Base-by-base conservation (phyloP, 2,888 invertebrate genomes). In the Sesamia inferens region DNA sequence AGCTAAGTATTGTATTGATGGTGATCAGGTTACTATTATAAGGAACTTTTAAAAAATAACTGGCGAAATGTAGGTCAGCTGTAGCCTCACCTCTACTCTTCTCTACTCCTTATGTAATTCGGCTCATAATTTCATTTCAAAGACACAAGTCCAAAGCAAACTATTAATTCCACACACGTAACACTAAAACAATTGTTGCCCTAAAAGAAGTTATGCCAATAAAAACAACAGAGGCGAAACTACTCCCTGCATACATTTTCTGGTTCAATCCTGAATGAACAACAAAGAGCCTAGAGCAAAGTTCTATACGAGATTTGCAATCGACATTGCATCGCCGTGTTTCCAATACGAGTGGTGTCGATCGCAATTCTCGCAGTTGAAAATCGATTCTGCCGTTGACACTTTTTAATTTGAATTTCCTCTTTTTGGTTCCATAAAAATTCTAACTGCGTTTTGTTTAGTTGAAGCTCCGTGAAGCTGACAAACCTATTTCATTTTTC, bases 391-490 rank as follows among this genome's bases (percentile, higher is more conserved):
- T 90, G 90, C 74, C 83, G 81, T 84, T 91, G 92, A 90, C 92
- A 91, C 90, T 89, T 92, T 91, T 92, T 91, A 90, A 92, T 91
- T 91, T 90, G 87, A 85, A 86, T 84, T 83, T 81, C 78, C 67
- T 73, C 76, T 89, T 89, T 82, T 90, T 85, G 79, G 68, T n/a
- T 68, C 71, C 68, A 78, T 77, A 79, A 68, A 78, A 67, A 22
- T 62, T 72, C n/a, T 66, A 64, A 76, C 78, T 74, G 39, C 66
- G 79, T 85, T 83, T 81, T 75, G 78, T 78, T 83, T 76, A 47
- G 68, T 61, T 61, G 71, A 68, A 78, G 65, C 44, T 73, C 77
- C 51, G 61, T 59, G 31, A 68, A 72, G 24, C 68, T 54, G n/a
- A 71, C 51, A 69, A 81, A 70, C 55, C 63, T 76, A 75, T 81